Conservation (phyloP, 2,888 invertebrate genomes). For the Onchidella celtica region DNA sequence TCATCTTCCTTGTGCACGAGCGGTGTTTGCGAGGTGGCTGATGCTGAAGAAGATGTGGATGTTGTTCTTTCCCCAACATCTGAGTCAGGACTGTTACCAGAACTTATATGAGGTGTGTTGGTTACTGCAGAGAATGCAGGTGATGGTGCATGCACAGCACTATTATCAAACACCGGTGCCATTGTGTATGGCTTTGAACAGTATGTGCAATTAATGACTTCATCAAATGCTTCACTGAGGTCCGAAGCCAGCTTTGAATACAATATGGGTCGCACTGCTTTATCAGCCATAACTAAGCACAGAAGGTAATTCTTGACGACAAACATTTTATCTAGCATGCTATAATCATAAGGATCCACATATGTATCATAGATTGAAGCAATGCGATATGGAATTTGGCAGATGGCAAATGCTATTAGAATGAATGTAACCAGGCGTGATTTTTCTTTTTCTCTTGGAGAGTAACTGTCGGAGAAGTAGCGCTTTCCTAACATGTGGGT, state of each 20-base stretch:
- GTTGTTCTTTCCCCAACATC: background rate
- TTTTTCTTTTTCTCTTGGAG: constrained; percentile 63
- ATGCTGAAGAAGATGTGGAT: constrained; percentile 28
- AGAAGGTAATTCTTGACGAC: constrained; percentile 56
- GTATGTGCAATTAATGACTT: constrained; percentile 71
- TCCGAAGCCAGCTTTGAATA: constrained; percentile 71
- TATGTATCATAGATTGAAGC: constrained; percentile 61
- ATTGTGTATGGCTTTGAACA: constrained; percentile 17
- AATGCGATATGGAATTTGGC: constrained; percentile 66
- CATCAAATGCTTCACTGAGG: constrained; percentile 70
- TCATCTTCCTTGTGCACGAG: constrained; percentile 16
- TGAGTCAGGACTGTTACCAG: background rate
- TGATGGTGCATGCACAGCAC: background rate
- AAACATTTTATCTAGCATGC: constrained; percentile 40
- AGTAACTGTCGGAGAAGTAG: constrained; percentile 73
- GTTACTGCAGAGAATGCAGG: background rate
- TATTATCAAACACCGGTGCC: background rate
- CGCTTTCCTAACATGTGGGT: constrained; percentile 67
- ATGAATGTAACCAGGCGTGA: constrained; percentile 67
- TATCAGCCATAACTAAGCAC: constrained; percentile 66
- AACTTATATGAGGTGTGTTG: background rate
- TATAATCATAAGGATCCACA: constrained; percentile 30
- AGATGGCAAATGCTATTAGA: constrained; percentile 64
- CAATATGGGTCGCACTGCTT: constrained; percentile 68
- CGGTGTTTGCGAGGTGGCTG: constrained; percentile 41